These are phyloP conservation scores for Drosophila nigrodunni DNA, from an alignment of 1,140 invertebrate genomes.

Conservation along the genomic window DNA sequence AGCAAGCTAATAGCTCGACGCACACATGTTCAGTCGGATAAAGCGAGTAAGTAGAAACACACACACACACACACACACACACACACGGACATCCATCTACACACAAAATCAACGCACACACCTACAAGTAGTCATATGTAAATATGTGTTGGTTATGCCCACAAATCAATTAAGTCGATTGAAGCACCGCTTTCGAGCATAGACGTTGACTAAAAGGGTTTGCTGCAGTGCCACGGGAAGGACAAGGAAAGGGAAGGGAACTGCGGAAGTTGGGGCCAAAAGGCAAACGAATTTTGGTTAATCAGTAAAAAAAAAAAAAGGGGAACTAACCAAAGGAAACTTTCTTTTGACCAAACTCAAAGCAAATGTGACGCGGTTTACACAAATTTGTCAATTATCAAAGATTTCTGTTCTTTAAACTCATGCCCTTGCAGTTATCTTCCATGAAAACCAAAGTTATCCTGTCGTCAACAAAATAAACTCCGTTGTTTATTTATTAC, in stretches of 20 bases:
- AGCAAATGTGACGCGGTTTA: too few species aligned
- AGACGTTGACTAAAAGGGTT: slow-evolving; percentile 14
- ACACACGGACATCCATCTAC: slow-evolving; percentile 22
- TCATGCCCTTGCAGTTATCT: too few species aligned
- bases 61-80: slow-evolving; percentile 29
- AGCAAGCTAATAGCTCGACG: slow-evolving; percentile 44
- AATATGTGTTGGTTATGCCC: slow-evolving; percentile 80
- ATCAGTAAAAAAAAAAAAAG: not conserved
- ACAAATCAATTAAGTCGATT: slow-evolving; percentile 84
- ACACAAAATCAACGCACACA: slow-evolving; percentile 39
- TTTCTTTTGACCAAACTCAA: too few species aligned
- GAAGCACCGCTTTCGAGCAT: slow-evolving; percentile 53
- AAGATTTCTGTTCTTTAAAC: too few species aligned
- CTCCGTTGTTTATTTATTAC: too few species aligned
- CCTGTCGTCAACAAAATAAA: too few species aligned
- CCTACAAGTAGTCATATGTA: slow-evolving; percentile 41
- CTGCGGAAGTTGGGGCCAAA: slow-evolving; percentile 28
- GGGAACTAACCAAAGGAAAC: not conserved
- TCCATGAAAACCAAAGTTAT: too few species aligned
- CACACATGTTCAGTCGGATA: slow-evolving; percentile 19
- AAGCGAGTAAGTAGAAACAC: slow-evolving; percentile 7
- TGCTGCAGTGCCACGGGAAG: slow-evolving; percentile 36
- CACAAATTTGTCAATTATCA: too few species aligned
- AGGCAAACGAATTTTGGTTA: slow-evolving; percentile 40
- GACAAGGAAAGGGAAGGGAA: not conserved